Base-by-base conservation (phyloP, 2,797 vertebrate genomes). In the Anabas testudineus region DNA sequence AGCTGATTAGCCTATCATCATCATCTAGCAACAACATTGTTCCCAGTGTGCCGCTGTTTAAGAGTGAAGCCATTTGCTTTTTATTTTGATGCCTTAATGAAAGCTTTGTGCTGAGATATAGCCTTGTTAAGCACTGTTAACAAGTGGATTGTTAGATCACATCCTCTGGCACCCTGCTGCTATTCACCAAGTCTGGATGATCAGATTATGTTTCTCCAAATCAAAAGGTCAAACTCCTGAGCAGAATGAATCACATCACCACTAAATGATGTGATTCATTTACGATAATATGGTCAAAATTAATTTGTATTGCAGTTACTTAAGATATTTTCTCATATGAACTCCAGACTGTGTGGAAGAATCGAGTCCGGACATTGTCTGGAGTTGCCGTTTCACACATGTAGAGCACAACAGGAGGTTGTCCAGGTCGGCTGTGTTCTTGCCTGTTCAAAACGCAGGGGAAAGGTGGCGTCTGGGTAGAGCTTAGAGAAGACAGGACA, bases 1-100 rank as follows among this genome's bases (percentile, higher is more conserved):
- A 67, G 78, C 74, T 88, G 76, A 87, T 92, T 79, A 86, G 58
- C 66, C 57, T 76, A 84, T 91, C 77, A 82, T 91, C 77, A 82
- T 87, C 84, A 82, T 87, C 81, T 54, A 80, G 76, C 81, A 88
- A 59, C 65, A 85, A 78, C 74, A 78, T 76, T 66, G 68, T 80
- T 77, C 74, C 78, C 61, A 56, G 68, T 68, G 45, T 74, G 41
- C 41, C 10, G 5, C 59, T 71, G 73, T 58, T 58, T 70, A 58
- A 67, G 41, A 80, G 70, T 53, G 56, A 45, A 78, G 66, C 57
- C 19, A 67, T 87, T 84, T 84, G 68, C 87, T 87, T 83, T 87
- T 85, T 68, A 62, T 85, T 86, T 80, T 72, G 57, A 74, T 58
- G 68, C 49, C 55, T 78, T 75, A 67, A 80, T 87, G 82, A 88